Evolutionary conservation across 2,797 vertebrate species (phyloP), one percentile per base, ranked within the genome.

Genomic region (Luscinia megarhynchos): DNA sequence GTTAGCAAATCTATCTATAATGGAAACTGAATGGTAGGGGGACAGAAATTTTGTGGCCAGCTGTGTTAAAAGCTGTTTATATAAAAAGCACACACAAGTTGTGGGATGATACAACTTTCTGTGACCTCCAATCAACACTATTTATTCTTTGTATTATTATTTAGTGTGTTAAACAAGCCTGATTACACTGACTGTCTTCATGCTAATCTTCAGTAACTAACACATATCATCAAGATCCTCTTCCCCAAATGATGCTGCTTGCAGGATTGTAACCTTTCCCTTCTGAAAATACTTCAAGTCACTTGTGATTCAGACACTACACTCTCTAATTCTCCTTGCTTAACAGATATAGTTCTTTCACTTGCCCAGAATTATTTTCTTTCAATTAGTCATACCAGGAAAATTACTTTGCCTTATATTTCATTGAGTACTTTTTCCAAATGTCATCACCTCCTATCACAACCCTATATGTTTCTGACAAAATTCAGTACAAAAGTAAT

Each of bases 91-190:
- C 1, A 7, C 27, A 64, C 62, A 62, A 74, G 11, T 58, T 89
- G n/a, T 46, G 48, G 26, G 73, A 64, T 64, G 45, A 29, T 53
- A 51, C 38, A 67, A 59, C 62, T 86, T 87, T 55, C 43, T 77
- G 19, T 93, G 87, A 87, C 93, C 69, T 92, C 48, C n/a, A 82
- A 58, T 92, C 89, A 94, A 46, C 68, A 53, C 66, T 88, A 29
- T 92, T 94, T 94, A 86, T 61, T 90, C 61, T 83, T 70, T 70
- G 61, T 53, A 73, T 91, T 92, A 63, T 73, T 87, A 89, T 93
- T 93, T 73, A 58, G 45, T 38, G 4, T 55, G 43, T 84, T 55
- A 87, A 91, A 87, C 55, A 43, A 76, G 40, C 38, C 62, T 84
- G 78, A 95, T 89, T 93, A 48, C 29, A 45, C 46, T 80, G 36